These are phyloP conservation scores for Pseudomyrmex dendroicus DNA, from an alignment of 1,140 invertebrate species.

Conservation along the genomic window DNA sequence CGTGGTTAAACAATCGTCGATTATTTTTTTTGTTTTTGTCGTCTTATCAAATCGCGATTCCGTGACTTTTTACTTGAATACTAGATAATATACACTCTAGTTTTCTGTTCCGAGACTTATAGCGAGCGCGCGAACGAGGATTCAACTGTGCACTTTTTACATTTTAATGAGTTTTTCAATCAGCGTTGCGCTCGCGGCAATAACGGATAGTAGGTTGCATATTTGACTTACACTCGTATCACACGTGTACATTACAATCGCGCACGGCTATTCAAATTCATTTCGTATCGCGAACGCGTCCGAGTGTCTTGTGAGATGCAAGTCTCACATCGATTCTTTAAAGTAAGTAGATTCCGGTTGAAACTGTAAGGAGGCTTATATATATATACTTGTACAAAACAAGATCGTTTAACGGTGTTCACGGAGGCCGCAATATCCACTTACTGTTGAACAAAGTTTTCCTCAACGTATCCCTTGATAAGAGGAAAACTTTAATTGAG, in stretches of 20 bases:
- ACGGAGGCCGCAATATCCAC: neutral
- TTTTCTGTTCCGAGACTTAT: neutral
- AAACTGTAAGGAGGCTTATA: neutral
- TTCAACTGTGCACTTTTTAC: neutral
- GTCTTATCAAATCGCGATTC: neutral
- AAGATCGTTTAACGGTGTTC: neutral
- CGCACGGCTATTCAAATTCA: neutral
- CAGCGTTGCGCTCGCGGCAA: neutral
- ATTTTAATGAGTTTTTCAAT: constrained; percentile 44
- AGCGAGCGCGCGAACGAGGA: neutral
- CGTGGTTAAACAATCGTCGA: neutral
- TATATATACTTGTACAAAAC: constrained; percentile 9
- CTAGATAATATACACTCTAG: neutral
- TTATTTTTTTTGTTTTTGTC: neutral
- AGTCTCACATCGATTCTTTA: constrained; percentile 18
- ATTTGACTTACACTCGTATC: neutral
- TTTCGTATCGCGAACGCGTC: neutral
- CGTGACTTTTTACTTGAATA: neutral
- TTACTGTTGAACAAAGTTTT: constrained; percentile 28
- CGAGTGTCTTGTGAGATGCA: neutral
- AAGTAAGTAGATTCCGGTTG: neutral
- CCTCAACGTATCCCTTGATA: neutral
- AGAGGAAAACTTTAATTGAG: constrained; percentile 4
- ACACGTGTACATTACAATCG: no score
- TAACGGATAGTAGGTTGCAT: neutral